Percentiles rank a stretch among this genome's conserved stretches.
Evolutionary conservation across 2,113 vertebrate genomes (phyloP).

Genomic region (Ameiurus melas): DNA sequence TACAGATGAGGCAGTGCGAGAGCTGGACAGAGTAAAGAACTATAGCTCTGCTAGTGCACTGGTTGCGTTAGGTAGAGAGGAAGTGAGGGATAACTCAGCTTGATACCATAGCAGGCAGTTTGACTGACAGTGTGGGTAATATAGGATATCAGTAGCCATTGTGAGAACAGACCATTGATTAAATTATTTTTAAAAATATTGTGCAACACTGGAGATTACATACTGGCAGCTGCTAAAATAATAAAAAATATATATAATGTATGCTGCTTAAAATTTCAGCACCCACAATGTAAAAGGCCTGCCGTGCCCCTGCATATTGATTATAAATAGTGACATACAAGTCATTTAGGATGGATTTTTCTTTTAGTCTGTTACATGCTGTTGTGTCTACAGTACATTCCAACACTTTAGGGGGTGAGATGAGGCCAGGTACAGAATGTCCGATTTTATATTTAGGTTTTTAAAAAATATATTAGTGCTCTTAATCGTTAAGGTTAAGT

Average conservation of each 20-base stretch:
- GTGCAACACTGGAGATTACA: not conserved
- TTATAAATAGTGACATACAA: not conserved
- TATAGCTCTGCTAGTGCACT: not conserved
- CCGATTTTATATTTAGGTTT: not conserved
- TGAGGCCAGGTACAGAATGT: not conserved
- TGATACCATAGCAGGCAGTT: not conserved
- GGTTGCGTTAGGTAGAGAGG: not conserved
- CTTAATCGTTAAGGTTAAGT: not conserved
- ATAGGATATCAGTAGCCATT: not conserved
- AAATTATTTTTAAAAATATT: not conserved
- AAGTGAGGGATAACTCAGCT: not conserved
- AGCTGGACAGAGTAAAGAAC: not conserved
- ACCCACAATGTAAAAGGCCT: no score
- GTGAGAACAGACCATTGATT: not conserved
- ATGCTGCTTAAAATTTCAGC: not conserved
- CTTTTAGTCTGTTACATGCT: not conserved
- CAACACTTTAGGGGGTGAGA: not conserved
- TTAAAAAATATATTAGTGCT: not conserved
- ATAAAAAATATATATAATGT: not conserved
- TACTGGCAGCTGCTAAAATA: not conserved
- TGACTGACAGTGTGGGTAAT: not conserved
- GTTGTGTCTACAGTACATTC: not conserved
- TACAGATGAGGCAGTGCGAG: not conserved
- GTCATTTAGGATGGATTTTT: not conserved
- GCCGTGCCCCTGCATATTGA: not conserved